These are phyloP conservation scores for Melipona beecheii DNA, from an alignment of 2,888 invertebrate species.

Conservation along the genomic window DNA sequence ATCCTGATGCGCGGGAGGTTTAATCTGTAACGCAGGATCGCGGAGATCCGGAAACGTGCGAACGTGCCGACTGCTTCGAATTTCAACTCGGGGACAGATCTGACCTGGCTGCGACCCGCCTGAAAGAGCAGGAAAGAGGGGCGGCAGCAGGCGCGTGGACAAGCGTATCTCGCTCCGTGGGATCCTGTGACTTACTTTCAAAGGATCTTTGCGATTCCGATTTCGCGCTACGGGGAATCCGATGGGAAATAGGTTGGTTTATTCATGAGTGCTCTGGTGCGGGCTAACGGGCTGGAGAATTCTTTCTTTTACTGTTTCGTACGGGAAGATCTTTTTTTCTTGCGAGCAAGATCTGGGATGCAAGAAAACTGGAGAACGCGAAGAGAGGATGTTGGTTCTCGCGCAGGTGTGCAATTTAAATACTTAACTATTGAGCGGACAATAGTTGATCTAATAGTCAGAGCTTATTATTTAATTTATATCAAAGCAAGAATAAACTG, in stretches of 20 bases:
- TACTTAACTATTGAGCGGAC: too few relatives aligned
- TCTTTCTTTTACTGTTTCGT: background rate
- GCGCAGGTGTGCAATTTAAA: too few relatives aligned
- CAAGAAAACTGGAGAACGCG: background rate
- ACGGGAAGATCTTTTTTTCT: background rate
- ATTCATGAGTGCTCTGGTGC: slow-evolving; percentile 1
- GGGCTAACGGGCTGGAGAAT: slow-evolving; percentile 2
- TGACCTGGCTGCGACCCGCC: slow-evolving; percentile 65
- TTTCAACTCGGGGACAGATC: slow-evolving; percentile 43
- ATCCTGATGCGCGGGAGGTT: slow-evolving; percentile 66
- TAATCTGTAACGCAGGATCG: slow-evolving; percentile 43
- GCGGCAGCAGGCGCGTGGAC: slow-evolving; percentile 57
- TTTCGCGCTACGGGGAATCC: background rate
- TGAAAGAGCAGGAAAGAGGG: slow-evolving; percentile 17
- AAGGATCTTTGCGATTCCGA: slow-evolving; percentile 52
- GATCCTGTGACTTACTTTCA: slow-evolving; percentile 59
- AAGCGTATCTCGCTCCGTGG: background rate
- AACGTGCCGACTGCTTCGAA: slow-evolving; percentile 34
- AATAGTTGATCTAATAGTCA: too few relatives aligned
- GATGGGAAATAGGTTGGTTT: slow-evolving; percentile 5
- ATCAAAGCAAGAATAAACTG: too few relatives aligned
- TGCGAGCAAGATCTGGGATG: background rate
- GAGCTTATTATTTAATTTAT: too few relatives aligned
- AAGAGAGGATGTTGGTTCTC: background rate
- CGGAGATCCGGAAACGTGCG: slow-evolving; percentile 1